These are phyloP conservation scores for Sebastolobus alascanus DNA, from an alignment of 2,797 vertebrate genomes.

Conservation along the genomic window DNA sequence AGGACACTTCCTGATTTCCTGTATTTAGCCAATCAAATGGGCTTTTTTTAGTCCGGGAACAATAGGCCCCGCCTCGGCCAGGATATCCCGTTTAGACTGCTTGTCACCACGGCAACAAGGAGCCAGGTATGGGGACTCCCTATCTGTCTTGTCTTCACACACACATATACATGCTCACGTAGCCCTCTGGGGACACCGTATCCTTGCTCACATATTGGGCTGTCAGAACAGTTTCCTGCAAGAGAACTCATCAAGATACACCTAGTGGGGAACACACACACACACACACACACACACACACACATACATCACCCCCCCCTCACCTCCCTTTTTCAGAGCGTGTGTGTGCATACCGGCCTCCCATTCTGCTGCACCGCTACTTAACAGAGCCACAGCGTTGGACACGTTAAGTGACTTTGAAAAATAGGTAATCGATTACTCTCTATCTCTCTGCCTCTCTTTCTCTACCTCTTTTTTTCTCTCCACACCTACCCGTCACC, in stretches of 20 bases:
- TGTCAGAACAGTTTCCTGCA: conserved; percentile 90
- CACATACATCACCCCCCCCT: conserved; percentile 1
- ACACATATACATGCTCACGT: conserved; percentile 17
- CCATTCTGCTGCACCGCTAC: conserved; percentile 82
- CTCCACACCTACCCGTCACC: conserved; percentile 2
- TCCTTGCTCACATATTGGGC: conserved; percentile 56
- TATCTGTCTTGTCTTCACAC: conserved; percentile 57
- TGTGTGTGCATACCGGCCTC: conserved; percentile 89
- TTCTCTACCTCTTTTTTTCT: conserved; percentile 1
- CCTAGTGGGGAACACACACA: conserved; percentile 36
- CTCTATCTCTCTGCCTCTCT: conserved; percentile 22
- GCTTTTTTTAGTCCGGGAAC: conserved; percentile 78
- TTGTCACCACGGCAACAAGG: conserved; percentile 77
- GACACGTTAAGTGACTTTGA: conserved; percentile 94
- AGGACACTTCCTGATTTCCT: conserved; percentile 80
- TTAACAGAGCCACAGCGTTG: conserved; percentile 87
- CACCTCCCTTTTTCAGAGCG: conserved; percentile 79
- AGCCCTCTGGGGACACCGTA: conserved; percentile 21
- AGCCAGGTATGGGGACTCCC: conserved; percentile 53
- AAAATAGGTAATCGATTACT: conserved; percentile 95
- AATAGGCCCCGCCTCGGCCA: conserved; percentile 80
- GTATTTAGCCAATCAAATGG: conserved; percentile 77
- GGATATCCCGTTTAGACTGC: conserved; percentile 86
- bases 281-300: conserved; percentile 40
- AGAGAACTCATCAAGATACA: conserved; percentile 61